Conservation (phyloP, 1,140 invertebrate genomes). For the Aphidius gifuensis region DNA sequence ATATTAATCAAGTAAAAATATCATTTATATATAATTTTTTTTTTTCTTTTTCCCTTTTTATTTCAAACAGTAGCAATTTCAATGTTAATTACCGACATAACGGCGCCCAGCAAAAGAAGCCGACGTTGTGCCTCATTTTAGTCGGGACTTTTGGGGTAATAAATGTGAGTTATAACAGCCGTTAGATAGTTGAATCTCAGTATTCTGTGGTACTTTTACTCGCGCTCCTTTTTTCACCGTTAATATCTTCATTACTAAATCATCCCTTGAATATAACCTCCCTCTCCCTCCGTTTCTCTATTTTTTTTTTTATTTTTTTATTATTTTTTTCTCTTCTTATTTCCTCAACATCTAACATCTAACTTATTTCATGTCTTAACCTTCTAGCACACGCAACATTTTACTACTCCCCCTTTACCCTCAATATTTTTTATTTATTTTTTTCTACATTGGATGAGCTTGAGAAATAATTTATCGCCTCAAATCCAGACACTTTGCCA, state of each 20-base stretch:
- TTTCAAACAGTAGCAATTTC: conserved; percentile 18
- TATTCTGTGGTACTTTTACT: conserved; percentile 51
- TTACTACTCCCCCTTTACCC: neutral
- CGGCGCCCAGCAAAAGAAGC: conserved; percentile 15
- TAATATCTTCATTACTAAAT: conserved; percentile 57
- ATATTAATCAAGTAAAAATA: neutral
- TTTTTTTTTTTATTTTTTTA: neutral
- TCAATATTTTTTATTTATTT: conserved; percentile 6
- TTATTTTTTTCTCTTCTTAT: conserved; percentile 4
- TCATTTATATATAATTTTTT: neutral
- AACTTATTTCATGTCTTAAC: neutral
- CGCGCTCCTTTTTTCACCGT: conserved; percentile 43
- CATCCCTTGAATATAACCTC: conserved; percentile 41
- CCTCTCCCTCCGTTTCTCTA: conserved; percentile 22
- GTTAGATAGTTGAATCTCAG: conserved; percentile 56
- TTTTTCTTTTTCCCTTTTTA: conserved; percentile 13
- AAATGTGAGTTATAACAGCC: conserved; percentile 53
- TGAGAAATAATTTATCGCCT: conserved; percentile 1
- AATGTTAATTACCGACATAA: conserved; percentile 29
- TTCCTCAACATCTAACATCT: neutral
- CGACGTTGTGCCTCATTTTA: conserved; percentile 5
- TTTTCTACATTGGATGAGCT: neutral
- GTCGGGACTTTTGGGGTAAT: conserved; percentile 39
- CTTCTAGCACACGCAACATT: no score
- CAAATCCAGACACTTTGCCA: conserved; percentile 12